A percentile compares a stretch with the other conserved stretches of the same genome.
Evolutionary conservation across 2,113 vertebrate genomes (phyloP).

Genomic region (Elephantulus edwardii): DNA sequence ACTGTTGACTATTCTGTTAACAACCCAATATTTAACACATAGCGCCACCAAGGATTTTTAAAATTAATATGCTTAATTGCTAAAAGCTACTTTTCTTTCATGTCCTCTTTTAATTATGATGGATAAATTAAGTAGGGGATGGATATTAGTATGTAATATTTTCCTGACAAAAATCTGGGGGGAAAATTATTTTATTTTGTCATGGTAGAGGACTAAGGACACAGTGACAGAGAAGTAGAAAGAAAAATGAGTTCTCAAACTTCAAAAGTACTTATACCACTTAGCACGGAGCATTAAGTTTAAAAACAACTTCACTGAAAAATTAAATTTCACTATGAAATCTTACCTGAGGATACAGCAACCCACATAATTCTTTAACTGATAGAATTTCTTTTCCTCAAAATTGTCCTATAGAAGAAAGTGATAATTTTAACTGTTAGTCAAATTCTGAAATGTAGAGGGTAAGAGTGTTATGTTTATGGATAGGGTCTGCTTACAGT

Average conservation of each 20-base stretch:
- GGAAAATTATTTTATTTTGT: not conserved
- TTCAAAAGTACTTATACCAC: not conserved
- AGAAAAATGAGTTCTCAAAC: not conserved
- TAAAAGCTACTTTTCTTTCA: not conserved
- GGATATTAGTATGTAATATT: not conserved
- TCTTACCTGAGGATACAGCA: not conserved
- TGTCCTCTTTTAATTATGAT: not conserved
- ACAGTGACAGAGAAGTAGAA: not conserved
- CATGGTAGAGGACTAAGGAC: not conserved
- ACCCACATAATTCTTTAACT: fast-evolving
- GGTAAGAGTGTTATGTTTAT: not conserved
- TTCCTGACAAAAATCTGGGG: not conserved
- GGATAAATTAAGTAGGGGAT: not conserved
- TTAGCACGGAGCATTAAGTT: not conserved
- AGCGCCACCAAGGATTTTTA: too few relatives aligned
- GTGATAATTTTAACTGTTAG: not conserved
- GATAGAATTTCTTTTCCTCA: not conserved
- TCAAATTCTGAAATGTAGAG: not conserved
- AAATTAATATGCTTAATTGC: not conserved
- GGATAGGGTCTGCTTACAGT: not conserved
- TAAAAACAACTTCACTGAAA: not conserved
- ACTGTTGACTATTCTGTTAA: too few relatives aligned
- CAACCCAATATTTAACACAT: too few relatives aligned
- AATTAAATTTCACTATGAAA: not conserved
- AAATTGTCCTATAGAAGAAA: not conserved